Evolutionary conservation across 2,113 vertebrate species (phyloP).

Genomic region (Megalops atlanticus): DNA sequence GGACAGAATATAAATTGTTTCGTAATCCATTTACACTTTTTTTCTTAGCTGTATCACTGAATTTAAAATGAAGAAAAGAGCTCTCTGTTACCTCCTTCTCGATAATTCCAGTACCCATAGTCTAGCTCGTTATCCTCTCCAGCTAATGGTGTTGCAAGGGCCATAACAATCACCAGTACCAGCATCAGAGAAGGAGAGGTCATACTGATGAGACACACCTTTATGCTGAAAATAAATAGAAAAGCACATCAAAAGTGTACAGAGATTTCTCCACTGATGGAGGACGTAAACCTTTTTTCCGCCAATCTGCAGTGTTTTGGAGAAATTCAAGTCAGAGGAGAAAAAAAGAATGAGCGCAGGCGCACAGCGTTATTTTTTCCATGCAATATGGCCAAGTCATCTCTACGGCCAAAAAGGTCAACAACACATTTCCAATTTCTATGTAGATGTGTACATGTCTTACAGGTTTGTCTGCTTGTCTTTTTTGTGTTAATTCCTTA

Average conservation of each 20-base stretch:
- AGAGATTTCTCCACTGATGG: conserved; percentile 8
- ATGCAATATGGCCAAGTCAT: conserved; percentile 15
- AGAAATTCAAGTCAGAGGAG: conserved; percentile 1
- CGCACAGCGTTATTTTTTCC: not conserved
- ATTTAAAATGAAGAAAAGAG: conserved; percentile 33
- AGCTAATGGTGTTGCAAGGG: conserved; percentile 48
- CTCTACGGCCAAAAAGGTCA: not conserved
- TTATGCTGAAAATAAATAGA: not conserved
- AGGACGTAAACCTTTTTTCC: conserved; percentile 25
- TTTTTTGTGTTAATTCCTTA: not conserved
- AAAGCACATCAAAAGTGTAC: not conserved
- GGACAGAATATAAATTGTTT: not conserved
- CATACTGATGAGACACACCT: conserved; percentile 46
- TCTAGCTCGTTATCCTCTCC: conserved; percentile 68
- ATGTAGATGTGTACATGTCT: not conserved
- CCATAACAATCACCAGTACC: conserved; percentile 55
- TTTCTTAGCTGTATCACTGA: not conserved
- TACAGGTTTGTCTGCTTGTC: not conserved
- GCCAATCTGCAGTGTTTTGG: conserved; percentile 18
- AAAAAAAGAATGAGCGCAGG: not conserved
- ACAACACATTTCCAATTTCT: not conserved
- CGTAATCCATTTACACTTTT: not conserved
- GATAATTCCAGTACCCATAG: conserved; percentile 77
- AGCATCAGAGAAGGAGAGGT: conserved; percentile 48
- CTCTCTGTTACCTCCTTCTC: conserved; percentile 72